Percentiles rank a stretch among this genome's conserved stretches.
phyloP scores from a whole-genome alignment of 2,888 invertebrate genomes.

The Eupithecia subumbrata region DNA sequence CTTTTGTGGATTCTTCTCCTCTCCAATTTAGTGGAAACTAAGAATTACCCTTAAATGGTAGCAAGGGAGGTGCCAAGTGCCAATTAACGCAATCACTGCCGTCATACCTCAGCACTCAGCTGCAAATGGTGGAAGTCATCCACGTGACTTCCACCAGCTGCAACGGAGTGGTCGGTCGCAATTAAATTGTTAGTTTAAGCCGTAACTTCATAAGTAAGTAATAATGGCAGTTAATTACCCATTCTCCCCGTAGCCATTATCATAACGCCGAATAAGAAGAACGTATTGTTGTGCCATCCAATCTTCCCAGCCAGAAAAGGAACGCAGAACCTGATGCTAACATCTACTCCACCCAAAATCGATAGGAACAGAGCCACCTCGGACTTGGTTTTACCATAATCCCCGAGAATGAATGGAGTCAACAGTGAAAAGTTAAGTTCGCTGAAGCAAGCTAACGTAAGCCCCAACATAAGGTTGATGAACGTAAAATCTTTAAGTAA shows the following conservation, averaged over 20 bases:
- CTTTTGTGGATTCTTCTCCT: not conserved
- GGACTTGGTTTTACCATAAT: slow-evolving; percentile 84
- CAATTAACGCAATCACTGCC: not conserved
- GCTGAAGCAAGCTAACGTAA: slow-evolving; percentile 88
- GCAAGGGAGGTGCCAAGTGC: not conserved
- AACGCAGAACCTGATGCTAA: slow-evolving; percentile 86
- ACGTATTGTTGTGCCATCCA: slow-evolving; percentile 88
- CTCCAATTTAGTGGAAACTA: not conserved
- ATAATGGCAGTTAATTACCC: slow-evolving; percentile 59
- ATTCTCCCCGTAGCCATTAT: slow-evolving; percentile 87
- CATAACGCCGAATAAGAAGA: slow-evolving; percentile 87
- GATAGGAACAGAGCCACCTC: slow-evolving; percentile 89
- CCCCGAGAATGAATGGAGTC: slow-evolving; percentile 89
- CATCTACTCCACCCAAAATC: slow-evolving; percentile 86
- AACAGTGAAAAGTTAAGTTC: slow-evolving; percentile 89
- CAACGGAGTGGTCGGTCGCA: too few relatives aligned
- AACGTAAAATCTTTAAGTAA: slow-evolving; percentile 87
- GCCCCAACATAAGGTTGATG: slow-evolving; percentile 88
- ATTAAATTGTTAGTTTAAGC: not conserved
- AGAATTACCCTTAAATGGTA: not conserved
- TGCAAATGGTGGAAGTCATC: too few relatives aligned
- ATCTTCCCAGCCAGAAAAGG: slow-evolving; percentile 88
- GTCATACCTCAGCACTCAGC: not conserved
- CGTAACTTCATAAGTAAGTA: not conserved
- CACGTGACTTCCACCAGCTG: too few relatives aligned